phyloP scores from a whole-genome alignment of 2,113 vertebrate genomes.

The Saguinus imperator region DNA sequence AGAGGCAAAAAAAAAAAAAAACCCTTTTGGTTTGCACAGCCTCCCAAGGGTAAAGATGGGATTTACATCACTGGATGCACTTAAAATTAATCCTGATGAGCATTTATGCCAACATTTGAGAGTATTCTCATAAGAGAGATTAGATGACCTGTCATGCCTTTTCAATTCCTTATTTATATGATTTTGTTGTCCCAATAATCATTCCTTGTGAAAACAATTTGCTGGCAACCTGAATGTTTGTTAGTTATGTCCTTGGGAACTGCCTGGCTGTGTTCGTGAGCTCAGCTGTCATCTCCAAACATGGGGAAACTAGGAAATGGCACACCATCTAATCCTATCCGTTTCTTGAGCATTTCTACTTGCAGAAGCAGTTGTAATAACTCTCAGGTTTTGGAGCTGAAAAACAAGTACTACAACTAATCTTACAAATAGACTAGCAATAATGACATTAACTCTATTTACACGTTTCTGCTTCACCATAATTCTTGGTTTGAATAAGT shows the following conservation, averaged over 20 bases:
- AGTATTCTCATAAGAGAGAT: conserved; percentile 49
- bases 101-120: background rate
- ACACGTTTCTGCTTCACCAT: background rate
- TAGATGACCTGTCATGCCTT: conserved; percentile 22
- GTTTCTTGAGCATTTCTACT: background rate
- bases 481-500: background rate
- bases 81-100: conserved; percentile 15
- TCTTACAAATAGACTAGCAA: background rate
- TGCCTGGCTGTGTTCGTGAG: conserved; percentile 38
- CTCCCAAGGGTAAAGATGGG: conserved; percentile 33
- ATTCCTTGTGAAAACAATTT: conserved; percentile 61
- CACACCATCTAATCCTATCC: background rate
- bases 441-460: background rate
- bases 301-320: background rate
- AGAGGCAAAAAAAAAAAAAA: background rate
- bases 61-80: conserved; percentile 46
- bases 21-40: conserved; percentile 29
- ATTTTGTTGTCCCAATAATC: conserved; percentile 60
- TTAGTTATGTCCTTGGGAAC: conserved; percentile 37
- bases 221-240: conserved; percentile 53
- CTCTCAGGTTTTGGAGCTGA: background rate
- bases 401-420: background rate
- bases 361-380: background rate
- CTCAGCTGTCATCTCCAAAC: conserved; percentile 38
- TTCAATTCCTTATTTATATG: conserved; percentile 55